Conservation (phyloP, 2,113 vertebrate genomes). For the Dipodomys merriami region DNA sequence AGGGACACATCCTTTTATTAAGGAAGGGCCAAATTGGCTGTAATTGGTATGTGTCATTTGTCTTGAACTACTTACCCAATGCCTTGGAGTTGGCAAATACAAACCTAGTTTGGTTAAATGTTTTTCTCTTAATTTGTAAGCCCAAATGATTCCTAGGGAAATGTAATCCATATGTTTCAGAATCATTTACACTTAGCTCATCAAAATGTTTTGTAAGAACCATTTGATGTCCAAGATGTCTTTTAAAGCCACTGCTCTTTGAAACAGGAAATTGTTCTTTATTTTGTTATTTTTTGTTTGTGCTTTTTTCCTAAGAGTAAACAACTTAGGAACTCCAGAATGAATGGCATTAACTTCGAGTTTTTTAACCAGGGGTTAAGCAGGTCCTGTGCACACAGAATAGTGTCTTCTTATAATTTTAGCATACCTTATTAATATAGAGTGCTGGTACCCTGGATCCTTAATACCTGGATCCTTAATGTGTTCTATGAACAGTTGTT, state of each 20-base stretch:
- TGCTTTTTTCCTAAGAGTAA: constrained; percentile 56
- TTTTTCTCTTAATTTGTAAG: constrained; percentile 66
- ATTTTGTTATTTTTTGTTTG: constrained; percentile 48
- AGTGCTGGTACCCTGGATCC: not conserved
- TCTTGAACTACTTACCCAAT: constrained; percentile 55
- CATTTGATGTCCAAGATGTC: constrained; percentile 72
- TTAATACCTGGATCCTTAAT: not conserved
- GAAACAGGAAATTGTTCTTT: constrained; percentile 64
- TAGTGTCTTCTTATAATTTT: not conserved
- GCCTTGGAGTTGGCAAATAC: constrained; percentile 43
- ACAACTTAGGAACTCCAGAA: constrained; percentile 12
- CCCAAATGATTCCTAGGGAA: constrained; percentile 60
- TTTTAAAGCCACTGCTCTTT: constrained; percentile 62
- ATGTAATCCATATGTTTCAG: constrained; percentile 74
- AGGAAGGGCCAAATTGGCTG: not conserved
- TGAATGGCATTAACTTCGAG: not conserved
- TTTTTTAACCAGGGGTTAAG: not conserved
- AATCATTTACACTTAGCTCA: constrained; percentile 73
- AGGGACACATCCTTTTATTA: constrained; percentile 38
- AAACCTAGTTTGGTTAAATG: constrained; percentile 40
- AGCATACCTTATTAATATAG: not conserved
- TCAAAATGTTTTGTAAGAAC: constrained; percentile 77
- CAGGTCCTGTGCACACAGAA: not conserved
- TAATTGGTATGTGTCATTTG: constrained; percentile 59
- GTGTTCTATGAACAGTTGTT: not conserved